Evolutionary conservation across 2,888 invertebrate genomes (phyloP).

Genomic region (Diaphora mendica): DNA sequence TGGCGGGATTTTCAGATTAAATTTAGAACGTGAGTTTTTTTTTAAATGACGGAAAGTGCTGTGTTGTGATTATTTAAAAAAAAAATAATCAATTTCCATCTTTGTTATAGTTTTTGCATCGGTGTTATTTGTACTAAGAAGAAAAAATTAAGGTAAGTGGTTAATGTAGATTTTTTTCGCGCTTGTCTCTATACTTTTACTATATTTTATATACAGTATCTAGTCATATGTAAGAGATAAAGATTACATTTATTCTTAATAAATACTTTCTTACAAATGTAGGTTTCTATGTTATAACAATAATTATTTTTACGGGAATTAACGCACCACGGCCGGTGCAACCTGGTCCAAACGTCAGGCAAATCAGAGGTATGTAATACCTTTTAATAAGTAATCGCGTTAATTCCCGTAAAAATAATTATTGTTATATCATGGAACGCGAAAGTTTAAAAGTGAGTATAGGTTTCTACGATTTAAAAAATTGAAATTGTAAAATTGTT

Average conservation of each 20-base stretch:
- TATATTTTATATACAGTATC: background rate
- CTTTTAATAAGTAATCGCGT: too few species aligned
- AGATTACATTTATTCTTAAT: background rate
- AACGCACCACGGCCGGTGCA: too few species aligned
- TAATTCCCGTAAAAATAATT: too few species aligned
- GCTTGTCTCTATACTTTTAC: background rate
- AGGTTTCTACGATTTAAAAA: too few species aligned
- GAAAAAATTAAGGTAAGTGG: slow-evolving; percentile 53
- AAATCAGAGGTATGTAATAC: too few species aligned
- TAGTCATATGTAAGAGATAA: background rate
- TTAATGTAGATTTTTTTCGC: background rate
- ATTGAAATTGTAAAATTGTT: too few species aligned
- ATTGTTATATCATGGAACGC: too few species aligned
- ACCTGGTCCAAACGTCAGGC: too few species aligned
- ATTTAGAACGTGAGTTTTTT: slow-evolving; percentile 56
- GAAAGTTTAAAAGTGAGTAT: too few species aligned
- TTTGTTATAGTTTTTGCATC: slow-evolving; percentile 52
- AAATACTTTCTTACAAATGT: background rate
- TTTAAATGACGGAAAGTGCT: slow-evolving; percentile 42
- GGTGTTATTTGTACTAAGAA: slow-evolving; percentile 41
- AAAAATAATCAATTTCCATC: slow-evolving; percentile 43
- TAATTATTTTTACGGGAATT: too few species aligned
- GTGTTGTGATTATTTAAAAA: slow-evolving; percentile 50
- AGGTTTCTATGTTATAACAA: too few species aligned
- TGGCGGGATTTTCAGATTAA: slow-evolving; percentile 45